phyloP scores from a whole-genome alignment of 2,797 vertebrate genomes.

The Halcyon leucocephala region DNA sequence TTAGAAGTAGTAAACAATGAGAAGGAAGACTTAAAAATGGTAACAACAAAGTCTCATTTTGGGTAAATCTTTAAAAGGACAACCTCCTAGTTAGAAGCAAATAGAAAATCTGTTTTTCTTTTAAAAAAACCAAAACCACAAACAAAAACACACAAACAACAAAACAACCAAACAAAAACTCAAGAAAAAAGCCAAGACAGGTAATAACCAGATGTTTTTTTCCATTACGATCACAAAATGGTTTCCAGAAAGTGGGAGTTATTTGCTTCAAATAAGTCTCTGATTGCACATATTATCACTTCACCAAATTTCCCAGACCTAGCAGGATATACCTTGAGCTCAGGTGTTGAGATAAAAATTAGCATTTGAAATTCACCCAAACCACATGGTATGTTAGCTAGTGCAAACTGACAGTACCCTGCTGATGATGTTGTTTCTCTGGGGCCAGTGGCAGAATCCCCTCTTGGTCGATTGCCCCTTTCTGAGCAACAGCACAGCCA shows the following conservation, averaged over 20 bases:
- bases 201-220: neutral
- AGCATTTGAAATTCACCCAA: neutral
- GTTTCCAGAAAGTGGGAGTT: neutral
- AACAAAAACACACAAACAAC: too few relatives aligned
- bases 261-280: neutral
- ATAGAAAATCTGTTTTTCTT: neutral
- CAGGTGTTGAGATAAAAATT: neutral
- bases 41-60: neutral
- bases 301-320: neutral
- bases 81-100: neutral
- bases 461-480: accelerated
- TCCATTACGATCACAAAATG: neutral
- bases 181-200: too few relatives aligned
- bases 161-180: neutral
- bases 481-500: neutral
- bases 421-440: accelerated
- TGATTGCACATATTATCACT: neutral
- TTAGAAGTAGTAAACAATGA: neutral
- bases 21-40: neutral
- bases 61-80: neutral
- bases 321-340: neutral
- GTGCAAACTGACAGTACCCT: neutral
- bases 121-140: neutral
- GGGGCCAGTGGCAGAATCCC: neutral
- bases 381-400: accelerated